Evolutionary conservation across 2,113 vertebrate species (phyloP).

Genomic region (Anas platyrhynchos): DNA sequence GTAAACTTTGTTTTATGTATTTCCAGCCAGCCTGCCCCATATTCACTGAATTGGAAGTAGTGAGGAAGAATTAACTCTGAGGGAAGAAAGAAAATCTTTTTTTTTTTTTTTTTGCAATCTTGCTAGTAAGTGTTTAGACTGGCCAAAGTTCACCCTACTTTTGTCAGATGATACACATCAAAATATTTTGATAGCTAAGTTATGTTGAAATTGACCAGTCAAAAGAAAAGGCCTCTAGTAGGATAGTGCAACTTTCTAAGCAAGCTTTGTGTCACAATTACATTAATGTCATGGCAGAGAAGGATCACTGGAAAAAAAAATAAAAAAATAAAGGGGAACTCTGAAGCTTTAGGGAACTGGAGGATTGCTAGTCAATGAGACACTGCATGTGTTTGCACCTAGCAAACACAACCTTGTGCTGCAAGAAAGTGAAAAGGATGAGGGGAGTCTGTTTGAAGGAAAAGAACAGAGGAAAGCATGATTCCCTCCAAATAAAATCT

Average conservation of each 20-base stretch:
- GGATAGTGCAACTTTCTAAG: background rate
- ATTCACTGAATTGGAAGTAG: background rate
- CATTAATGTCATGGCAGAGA: background rate
- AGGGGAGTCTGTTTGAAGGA: background rate
- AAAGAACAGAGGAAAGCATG: background rate
- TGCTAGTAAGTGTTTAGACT: background rate
- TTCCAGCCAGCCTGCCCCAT: background rate
- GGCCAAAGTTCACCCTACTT: background rate
- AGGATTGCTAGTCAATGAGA: background rate
- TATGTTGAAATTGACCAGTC: background rate
- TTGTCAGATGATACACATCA: background rate
- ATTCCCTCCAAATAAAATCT: background rate
- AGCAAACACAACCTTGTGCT: background rate
- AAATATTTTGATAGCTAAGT: background rate
- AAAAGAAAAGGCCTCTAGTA: background rate
- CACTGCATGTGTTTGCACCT: accelerated
- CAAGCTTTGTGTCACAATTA: background rate
- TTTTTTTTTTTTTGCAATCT: background rate
- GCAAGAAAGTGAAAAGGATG: background rate
- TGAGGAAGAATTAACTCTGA: background rate
- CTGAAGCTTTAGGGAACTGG: background rate
- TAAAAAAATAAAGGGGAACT: background rate
- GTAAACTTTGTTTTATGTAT: background rate
- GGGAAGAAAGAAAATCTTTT: background rate
- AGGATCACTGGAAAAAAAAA: background rate